Conservation (phyloP, 2,113 vertebrate genomes). For the Mungos mungo region DNA sequence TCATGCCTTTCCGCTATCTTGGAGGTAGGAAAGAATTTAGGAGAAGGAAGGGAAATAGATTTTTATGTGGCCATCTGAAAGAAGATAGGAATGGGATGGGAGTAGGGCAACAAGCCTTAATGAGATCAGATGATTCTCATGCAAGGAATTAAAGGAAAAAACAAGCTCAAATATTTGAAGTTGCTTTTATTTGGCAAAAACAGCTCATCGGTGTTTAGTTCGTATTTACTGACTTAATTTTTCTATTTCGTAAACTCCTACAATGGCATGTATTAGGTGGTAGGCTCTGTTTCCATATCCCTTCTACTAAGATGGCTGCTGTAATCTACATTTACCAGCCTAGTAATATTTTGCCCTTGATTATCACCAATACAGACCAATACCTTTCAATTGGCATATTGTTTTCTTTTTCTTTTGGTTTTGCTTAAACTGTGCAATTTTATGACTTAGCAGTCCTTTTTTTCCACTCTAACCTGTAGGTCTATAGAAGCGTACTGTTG, state of each 20-base stretch:
- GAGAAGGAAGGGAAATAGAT: background rate
- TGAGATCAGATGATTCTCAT: background rate
- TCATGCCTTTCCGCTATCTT: background rate
- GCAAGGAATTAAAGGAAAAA: conserved; percentile 30
- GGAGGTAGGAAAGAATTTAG: conserved; percentile 16
- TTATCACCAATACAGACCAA: background rate
- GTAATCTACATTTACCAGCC: background rate
- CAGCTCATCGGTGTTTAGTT: conserved; percentile 18
- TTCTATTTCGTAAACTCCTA: conserved; percentile 46
- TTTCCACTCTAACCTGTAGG: conserved; percentile 81
- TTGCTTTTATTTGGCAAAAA: conserved; percentile 44
- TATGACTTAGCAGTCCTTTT: conserved; percentile 35
- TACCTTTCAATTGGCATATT: conserved; percentile 44
- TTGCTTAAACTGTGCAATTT: conserved; percentile 30
- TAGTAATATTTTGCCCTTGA: conserved; percentile 1
- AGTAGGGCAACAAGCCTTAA: background rate
- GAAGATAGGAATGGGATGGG: background rate
- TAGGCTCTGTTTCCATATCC: background rate
- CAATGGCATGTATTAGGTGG: background rate
- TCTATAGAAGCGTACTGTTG: conserved; percentile 96
- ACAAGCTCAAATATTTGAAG: conserved; percentile 6
- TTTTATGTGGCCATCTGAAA: background rate
- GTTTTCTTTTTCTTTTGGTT: conserved; percentile 32
- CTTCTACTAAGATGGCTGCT: background rate
- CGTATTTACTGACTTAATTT: background rate